phyloP scores from a whole-genome alignment of 2,113 vertebrate genomes.

The Chaetops frenatus region DNA sequence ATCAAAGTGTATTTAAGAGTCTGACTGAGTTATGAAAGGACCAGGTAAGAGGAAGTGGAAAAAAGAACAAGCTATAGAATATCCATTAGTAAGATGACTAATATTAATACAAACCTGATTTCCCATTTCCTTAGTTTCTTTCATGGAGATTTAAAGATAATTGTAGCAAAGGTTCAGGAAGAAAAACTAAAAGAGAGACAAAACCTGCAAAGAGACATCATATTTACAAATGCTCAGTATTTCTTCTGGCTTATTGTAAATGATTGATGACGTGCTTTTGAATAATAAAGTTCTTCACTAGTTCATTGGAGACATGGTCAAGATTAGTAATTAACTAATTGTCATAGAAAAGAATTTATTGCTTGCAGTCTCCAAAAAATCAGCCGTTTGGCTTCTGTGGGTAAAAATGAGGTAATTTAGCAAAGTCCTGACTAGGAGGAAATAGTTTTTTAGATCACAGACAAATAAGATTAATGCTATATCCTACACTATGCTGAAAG shows the following conservation, averaged over 20 bases:
- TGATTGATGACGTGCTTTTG: background rate
- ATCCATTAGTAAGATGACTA: conserved; percentile 28
- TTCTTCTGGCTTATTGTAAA: background rate
- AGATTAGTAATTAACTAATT: conserved; percentile 14
- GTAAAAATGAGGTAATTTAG: conserved; percentile 33
- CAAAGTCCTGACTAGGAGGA: background rate
- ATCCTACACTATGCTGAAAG: background rate
- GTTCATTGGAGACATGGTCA: background rate
- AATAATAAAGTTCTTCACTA: background rate
- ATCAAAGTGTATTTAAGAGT: background rate
- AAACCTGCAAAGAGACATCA: background rate
- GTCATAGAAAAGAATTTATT: background rate
- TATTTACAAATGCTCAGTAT: background rate
- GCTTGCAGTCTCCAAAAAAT: background rate
- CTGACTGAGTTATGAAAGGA: conserved; percentile 18
- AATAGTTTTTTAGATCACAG: background rate
- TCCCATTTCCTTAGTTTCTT: conserved; percentile 13
- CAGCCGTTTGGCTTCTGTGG: conserved; percentile 16
- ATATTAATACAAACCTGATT: background rate
- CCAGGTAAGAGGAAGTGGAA: conserved; percentile 31
- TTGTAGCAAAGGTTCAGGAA: background rate
- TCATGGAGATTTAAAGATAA: conserved; percentile 10
- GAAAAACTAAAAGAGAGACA: background rate
- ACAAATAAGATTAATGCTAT: conserved; percentile 8
- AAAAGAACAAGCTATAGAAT: conserved; percentile 28